Evolutionary conservation across 1,140 invertebrate genomes (phyloP).

Genomic region (Drosophila lacteicornis): DNA sequence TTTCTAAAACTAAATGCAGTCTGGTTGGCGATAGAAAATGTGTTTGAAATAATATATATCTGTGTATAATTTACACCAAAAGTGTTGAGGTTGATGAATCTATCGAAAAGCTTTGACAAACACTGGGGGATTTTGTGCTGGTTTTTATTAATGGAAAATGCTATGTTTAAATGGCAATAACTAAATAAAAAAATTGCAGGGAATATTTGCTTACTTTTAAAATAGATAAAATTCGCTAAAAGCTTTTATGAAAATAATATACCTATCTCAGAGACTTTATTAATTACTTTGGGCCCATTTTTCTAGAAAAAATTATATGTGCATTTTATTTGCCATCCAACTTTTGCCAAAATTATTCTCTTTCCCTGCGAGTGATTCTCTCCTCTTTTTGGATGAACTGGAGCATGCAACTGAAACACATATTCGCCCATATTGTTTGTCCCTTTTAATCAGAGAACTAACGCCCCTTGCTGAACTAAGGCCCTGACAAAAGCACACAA

Average conservation of each 20-base stretch:
- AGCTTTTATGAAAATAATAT: too few species aligned
- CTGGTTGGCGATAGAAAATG: neutral
- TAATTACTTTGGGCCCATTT: neutral
- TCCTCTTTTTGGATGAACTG: conserved; percentile 29
- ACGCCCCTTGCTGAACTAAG: conserved; percentile 19
- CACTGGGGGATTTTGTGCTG: too few species aligned
- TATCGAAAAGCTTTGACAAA: neutral
- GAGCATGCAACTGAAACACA: conserved; percentile 47
- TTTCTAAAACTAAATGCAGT: conserved; percentile 13
- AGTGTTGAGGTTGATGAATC: conserved; percentile 23
- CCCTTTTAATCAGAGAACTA: conserved; percentile 45
- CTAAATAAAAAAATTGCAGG: too few species aligned
- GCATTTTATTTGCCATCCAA: conserved; percentile 2
- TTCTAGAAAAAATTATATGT: neutral
- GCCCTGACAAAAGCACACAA: conserved; percentile 7
- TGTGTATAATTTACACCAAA: conserved; percentile 14
- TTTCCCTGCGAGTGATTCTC: conserved; percentile 7
- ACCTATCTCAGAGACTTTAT: neutral
- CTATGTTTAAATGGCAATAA: too few species aligned
- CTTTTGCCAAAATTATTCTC: conserved; percentile 11
- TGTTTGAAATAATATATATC: neutral
- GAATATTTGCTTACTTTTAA: too few species aligned
- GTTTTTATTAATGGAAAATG: neutral
- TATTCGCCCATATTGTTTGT: conserved; percentile 32
- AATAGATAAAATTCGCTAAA: too few species aligned